These are phyloP conservation scores for Sesamia inferens DNA, from an alignment of 2,888 invertebrate genomes.

Conservation along the genomic window DNA sequence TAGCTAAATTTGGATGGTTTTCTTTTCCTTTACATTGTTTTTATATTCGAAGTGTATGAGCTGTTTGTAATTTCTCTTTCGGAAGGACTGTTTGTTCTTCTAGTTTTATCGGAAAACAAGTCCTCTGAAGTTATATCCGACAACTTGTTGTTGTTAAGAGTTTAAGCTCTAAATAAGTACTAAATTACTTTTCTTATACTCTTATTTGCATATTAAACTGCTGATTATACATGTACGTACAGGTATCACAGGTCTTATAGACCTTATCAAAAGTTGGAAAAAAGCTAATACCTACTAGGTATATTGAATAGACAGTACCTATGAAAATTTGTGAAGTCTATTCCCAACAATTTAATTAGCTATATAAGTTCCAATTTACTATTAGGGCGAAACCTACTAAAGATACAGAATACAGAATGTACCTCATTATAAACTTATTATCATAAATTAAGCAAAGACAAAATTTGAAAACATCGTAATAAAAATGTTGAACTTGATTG, in stretches of 20 bases:
- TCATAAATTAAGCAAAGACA: slow-evolving; percentile 35
- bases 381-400: slow-evolving; percentile 37
- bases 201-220: neutral
- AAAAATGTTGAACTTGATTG: slow-evolving; percentile 45
- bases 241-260: neutral
- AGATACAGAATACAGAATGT: slow-evolving; percentile 48
- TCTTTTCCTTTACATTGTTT: neutral
- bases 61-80: neutral
- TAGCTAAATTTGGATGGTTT: neutral
- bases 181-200: neutral
- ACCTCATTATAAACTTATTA: slow-evolving; percentile 44
- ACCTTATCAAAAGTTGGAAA: neutral
- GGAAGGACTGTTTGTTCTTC: neutral
- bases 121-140: neutral
- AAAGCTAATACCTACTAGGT: neutral
- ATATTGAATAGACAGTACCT: neutral
- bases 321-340: neutral
- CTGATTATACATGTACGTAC: neutral
- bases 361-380: slow-evolving; percentile 10
- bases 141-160: neutral
- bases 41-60: neutral
- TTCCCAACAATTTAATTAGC: slow-evolving; percentile 7
- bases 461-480: slow-evolving; percentile 44
- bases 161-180: neutral
- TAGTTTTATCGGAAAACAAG: neutral